Evolutionary conservation across 2,797 vertebrate species (phyloP), one percentile per base, ranked within the genome.

Genomic region (Columba guinea): DNA sequence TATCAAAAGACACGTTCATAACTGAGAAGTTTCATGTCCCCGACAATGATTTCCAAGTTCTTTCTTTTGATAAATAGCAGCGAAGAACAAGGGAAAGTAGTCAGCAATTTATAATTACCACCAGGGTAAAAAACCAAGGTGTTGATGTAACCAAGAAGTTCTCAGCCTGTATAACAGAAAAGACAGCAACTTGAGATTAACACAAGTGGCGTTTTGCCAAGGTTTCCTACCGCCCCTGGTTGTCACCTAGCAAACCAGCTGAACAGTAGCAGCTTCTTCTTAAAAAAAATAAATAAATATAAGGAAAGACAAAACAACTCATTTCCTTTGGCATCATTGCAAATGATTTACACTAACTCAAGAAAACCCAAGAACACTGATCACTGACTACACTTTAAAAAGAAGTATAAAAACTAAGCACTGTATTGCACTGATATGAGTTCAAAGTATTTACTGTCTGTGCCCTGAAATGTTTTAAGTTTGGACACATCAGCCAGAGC

Each of bases 271-370:
- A 94, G 80, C 82, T 94, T 93, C 92, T 94, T 91, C 67, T 91
- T 95, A 91, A 96, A 97, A 95, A 97, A 97, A 96, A 98, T 97
- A 97, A 98, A 97, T 97, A 98, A 98, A 97, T 95, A 95, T 8
- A 93, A 89, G 74, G 86, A 96, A 95, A 93, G 79, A 94, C 48
- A 91, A 89, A 89, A 83, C 68, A 93, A 90, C 74, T 95, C 49
- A 90, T 95, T 97, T 98, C 98, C 98, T 98, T 98, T 98, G 98
- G 98, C 97, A 98, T 98, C 94, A 94, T 92, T 91, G 95, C 95
- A 97, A 97, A 96, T 93, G 97, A 96, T 73, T 95, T 94, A 96
- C 92, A 95, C 75, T 96, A 97, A 96, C 64, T 95, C 92, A 93
- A 95, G 89, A 94, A 96, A 96, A 92, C 65, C 82, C 56, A 70